Percentiles rank a stretch among this genome's conserved stretches.
These are phyloP conservation scores for Salvator merianae DNA, from an alignment of 2,113 vertebrate species.

Conservation along the genomic window DNA sequence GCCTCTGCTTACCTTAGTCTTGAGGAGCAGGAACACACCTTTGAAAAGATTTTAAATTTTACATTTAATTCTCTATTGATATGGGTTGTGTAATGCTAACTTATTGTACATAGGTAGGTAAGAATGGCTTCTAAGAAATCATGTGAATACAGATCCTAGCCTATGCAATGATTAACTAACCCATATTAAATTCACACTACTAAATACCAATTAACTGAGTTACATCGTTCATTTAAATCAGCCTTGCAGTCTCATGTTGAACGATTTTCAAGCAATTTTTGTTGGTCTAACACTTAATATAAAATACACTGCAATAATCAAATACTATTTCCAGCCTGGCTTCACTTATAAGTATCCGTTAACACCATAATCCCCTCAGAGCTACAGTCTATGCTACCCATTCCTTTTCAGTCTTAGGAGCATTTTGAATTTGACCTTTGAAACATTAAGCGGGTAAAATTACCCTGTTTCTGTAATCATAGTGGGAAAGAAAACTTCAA, in stretches of 20 bases:
- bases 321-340: neutral
- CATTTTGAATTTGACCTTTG: neutral
- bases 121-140: neutral
- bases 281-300: neutral
- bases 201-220: conserved; percentile 20
- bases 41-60: neutral
- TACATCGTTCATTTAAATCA: neutral
- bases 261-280: neutral
- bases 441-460: conserved; percentile 13
- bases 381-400: conserved; percentile 7
- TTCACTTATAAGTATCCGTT: conserved; percentile 8
- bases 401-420: conserved; percentile 5
- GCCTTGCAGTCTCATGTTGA: neutral
- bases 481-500: neutral
- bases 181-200: conserved; percentile 5
- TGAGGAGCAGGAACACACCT: neutral
- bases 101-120: neutral
- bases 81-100: neutral
- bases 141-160: neutral
- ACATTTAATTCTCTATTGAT: neutral
- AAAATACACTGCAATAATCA: conserved; percentile 1
- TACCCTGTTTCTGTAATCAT: neutral
- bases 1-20: neutral
- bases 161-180: conserved; percentile 9
- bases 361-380: conserved; percentile 21